Conservation (phyloP, 1,140 invertebrate genomes). For the Pseudomyrmex sp. region DNA sequence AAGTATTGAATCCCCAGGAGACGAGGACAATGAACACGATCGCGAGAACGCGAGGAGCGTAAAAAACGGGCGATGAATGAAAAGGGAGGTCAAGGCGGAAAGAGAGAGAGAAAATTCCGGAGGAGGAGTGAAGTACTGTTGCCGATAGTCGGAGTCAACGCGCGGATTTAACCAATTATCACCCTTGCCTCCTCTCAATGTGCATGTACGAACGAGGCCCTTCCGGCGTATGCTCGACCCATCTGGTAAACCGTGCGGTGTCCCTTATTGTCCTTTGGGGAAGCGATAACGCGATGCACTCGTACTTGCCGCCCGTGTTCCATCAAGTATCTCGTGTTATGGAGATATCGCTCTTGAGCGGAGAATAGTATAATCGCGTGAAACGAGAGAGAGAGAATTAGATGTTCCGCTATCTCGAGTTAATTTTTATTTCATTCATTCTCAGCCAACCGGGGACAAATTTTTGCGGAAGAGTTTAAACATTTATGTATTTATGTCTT, state of each 20-base stretch:
- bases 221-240: conserved; percentile 65
- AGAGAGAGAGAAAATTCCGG: conserved; percentile 58
- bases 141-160: conserved; percentile 70
- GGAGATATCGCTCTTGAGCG: not conserved
- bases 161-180: conserved; percentile 74
- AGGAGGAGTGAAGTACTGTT: conserved; percentile 58
- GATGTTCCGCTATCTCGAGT: too few relatives aligned
- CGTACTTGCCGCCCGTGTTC: not conserved
- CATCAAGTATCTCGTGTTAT: conserved; percentile 1
- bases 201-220: conserved; percentile 66
- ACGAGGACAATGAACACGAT: conserved; percentile 28
- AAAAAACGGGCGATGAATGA: conserved; percentile 13
- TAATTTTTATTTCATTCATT: too few relatives aligned
- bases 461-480: not conserved
- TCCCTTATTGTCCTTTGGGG: conserved; percentile 56
- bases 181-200: conserved; percentile 62
- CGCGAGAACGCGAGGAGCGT: conserved; percentile 17
- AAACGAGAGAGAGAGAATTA: not conserved
- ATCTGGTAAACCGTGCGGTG: conserved; percentile 42
- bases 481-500: too few relatives aligned
- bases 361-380: not conserved
- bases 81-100: not conserved
- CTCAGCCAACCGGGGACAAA: not conserved
- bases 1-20: conserved; percentile 9
- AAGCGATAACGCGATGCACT: conserved; percentile 30